Percentiles rank a stretch among this genome's conserved stretches.
Evolutionary conservation across 2,113 vertebrate species (phyloP).

Genomic region (Lycaon pictus): DNA sequence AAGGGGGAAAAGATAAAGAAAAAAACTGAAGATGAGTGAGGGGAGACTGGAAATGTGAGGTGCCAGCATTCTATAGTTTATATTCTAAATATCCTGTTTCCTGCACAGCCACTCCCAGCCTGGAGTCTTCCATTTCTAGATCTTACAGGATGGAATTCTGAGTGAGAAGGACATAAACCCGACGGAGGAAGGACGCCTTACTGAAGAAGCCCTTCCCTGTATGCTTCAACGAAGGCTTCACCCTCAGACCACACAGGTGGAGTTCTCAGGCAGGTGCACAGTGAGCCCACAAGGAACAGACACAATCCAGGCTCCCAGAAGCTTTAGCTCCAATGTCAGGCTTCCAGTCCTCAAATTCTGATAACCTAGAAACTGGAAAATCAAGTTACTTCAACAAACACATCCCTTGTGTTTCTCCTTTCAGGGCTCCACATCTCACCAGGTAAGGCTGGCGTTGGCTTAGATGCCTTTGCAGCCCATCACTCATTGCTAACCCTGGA

Average conservation of each 20-base stretch:
- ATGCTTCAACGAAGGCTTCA: not conserved
- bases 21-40: not conserved
- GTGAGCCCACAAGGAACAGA: not conserved
- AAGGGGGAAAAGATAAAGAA: not conserved
- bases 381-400: conserved; percentile 76
- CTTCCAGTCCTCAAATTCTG: conserved; percentile 61
- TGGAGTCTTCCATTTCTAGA: conserved; percentile 9
- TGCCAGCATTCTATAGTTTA: not conserved
- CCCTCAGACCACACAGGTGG: not conserved
- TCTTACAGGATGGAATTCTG: conserved; percentile 1
- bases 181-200: not conserved
- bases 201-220: conserved; percentile 11
- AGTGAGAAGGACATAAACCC: not conserved
- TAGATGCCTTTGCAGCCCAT: conserved; percentile 6
- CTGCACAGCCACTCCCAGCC: not conserved
- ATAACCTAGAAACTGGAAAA: conserved; percentile 77
- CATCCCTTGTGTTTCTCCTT: conserved; percentile 67
- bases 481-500: conserved; percentile 1
- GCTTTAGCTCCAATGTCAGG: conserved; percentile 47
- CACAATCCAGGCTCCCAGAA: not conserved
- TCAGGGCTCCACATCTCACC: conserved; percentile 33
- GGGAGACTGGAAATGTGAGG: not conserved
- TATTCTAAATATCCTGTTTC: not conserved
- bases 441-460: conserved; percentile 28
- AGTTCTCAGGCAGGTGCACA: not conserved